phyloP scores from a whole-genome alignment of 2,888 invertebrate genomes.

The Tuberolachnus salignus region DNA sequence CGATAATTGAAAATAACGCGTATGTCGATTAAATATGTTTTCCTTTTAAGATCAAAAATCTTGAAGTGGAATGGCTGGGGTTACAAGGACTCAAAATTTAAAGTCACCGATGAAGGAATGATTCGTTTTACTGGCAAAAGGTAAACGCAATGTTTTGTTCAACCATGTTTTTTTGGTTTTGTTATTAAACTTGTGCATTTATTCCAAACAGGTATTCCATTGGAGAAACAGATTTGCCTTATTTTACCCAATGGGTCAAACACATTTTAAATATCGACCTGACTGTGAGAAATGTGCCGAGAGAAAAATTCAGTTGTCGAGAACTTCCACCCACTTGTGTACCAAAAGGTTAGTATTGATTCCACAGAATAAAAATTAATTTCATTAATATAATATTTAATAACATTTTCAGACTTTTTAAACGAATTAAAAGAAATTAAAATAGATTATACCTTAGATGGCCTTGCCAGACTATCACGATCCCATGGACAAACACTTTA shows the following conservation, averaged over 20 bases:
- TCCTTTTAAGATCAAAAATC: conserved; percentile 28
- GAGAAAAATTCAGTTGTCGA: conserved; percentile 67
- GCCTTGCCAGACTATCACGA: conserved; percentile 82
- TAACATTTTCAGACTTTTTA: conserved; percentile 65
- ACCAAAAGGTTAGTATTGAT: conserved; percentile 62
- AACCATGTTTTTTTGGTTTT: background rate
- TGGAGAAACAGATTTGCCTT: conserved; percentile 74
- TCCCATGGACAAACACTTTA: conserved; percentile 93
- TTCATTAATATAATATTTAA: background rate
- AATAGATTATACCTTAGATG: conserved; percentile 73
- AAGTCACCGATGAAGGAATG: conserved; percentile 69
- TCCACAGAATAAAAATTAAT: too few species aligned
- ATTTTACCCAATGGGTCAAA: conserved; percentile 80
- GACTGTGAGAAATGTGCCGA: conserved; percentile 63
- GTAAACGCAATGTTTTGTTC: conserved; percentile 56
- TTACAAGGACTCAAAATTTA: conserved; percentile 93
- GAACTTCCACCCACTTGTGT: conserved; percentile 73
- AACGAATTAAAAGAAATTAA: conserved; percentile 66
- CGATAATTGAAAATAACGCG: background rate
- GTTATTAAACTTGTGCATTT: background rate
- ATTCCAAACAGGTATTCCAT: conserved; percentile 75
- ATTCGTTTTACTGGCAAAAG: conserved; percentile 80
- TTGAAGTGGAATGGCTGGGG: conserved; percentile 99
- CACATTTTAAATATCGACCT: conserved; percentile 74
- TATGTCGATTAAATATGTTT: background rate